A percentile compares a stretch with the other conserved stretches of the same genome.
Conservation (phyloP, 2,797 vertebrate genomes). For the Telmatherina bonti region DNA sequence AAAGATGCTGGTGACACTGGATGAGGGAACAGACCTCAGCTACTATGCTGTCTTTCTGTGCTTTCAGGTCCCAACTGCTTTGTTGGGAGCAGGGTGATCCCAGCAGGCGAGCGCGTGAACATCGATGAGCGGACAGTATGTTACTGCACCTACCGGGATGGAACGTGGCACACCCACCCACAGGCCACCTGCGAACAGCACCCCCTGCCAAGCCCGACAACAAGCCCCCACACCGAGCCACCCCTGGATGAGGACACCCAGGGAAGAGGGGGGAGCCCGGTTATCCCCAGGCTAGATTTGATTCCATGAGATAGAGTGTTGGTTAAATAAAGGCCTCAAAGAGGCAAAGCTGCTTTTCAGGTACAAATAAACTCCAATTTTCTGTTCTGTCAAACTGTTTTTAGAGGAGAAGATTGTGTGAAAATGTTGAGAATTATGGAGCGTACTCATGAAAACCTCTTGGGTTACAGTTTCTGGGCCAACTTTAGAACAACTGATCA, state of each 20-base stretch:
- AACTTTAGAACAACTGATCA: background rate
- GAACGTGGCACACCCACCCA: constrained; percentile 82
- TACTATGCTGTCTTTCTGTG: background rate
- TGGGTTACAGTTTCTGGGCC: background rate
- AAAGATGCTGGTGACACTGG: background rate
- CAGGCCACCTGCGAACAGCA: constrained; percentile 71
- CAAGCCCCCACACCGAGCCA: constrained; percentile 7
- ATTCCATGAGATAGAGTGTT: constrained; percentile 76
- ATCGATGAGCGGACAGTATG: constrained; percentile 77
- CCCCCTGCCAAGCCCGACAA: constrained; percentile 48
- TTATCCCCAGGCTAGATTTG: constrained; percentile 63
- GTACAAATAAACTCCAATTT: background rate
- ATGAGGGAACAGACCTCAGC: background rate
- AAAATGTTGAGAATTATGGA: background rate
- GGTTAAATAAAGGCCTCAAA: background rate
- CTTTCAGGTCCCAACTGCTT: constrained; percentile 85
- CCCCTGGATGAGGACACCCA: constrained; percentile 51
- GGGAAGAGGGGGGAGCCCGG: constrained; percentile 52
- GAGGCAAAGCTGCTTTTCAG: background rate
- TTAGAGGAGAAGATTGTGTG: background rate
- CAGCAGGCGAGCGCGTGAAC: constrained; percentile 80
- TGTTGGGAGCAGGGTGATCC: constrained; percentile 81
- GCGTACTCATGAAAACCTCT: background rate
- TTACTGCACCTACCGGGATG: constrained; percentile 80
- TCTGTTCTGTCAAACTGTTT: background rate